Evolutionary conservation across 2,888 invertebrate genomes (phyloP), one percentile per base, ranked within the genome.

Genomic region (Sinohyriopsis cumingii): DNA sequence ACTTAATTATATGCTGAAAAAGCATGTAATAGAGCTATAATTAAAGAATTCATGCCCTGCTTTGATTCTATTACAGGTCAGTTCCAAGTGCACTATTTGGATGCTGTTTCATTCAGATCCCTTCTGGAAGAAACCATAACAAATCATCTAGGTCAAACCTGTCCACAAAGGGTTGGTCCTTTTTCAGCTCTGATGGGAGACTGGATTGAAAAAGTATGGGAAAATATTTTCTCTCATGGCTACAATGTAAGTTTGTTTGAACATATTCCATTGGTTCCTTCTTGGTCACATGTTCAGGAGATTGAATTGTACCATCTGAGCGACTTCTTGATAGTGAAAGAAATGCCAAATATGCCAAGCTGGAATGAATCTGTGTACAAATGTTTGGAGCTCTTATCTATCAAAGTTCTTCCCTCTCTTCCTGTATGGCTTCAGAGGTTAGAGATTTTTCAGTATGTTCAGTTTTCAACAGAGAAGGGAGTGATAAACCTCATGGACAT

Each of bases 251-350:
- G 59, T 33, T n/a, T 59, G 20, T 59, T 68, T 28, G 55, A 63
- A 68, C 54, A 68, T 59, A 57, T 68, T 3, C 68, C 59, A 1
- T 55, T 68, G 15, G 25, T 68, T 25, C 68, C 68, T 20, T 25
- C 28, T n/a, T 68, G 63, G 63, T 19, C 5, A 3, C 18, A 59
- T 54, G 59, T 59, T 25, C 1, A 53, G 15, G 59, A 25, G 19
- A 45, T 68, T 22, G 55, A 68, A 24, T 59, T 68, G 15, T 28
- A 25, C 15, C 55, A 24, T 22, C 24, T 68, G 9, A 57, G 53
- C 19, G 63, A 68, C 9, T 54, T 59, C 5, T 5, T 63, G 25
- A 55, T 68, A 7, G 3, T 63, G 53, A 62, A 68, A 28, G 53
- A 63, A 45, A 5, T 25, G 15, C n/a, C 5, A 9, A n/a, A 25